These are phyloP conservation scores for Macquaria ambigua DNA, from an alignment of 2,113 vertebrate genomes.

Conservation along the genomic window DNA sequence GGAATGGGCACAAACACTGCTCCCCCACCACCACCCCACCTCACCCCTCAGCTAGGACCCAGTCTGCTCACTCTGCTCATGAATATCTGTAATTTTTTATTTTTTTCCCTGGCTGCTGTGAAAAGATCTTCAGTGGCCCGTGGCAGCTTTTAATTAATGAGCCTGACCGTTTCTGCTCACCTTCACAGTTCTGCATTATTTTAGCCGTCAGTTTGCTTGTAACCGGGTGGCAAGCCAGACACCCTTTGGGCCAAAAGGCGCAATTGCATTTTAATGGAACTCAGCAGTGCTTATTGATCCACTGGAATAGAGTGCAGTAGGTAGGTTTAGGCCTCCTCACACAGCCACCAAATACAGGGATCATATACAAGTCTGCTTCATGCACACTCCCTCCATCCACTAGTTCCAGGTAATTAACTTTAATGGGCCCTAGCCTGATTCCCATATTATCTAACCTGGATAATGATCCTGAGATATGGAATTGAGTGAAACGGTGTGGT, in stretches of 20 bases:
- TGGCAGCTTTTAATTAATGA: slow-evolving; percentile 76
- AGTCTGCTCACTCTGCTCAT: slow-evolving; percentile 46
- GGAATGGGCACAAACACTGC: slow-evolving; percentile 12
- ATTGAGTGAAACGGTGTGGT: slow-evolving; percentile 29
- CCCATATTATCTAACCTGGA: slow-evolving; percentile 25
- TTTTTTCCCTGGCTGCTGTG: slow-evolving; percentile 29
- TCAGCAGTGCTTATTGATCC: slow-evolving; percentile 70
- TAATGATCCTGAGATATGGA: slow-evolving; percentile 45
- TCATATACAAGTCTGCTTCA: slow-evolving; percentile 35
- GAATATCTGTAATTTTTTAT: slow-evolving; percentile 57
- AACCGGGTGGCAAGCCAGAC: slow-evolving; percentile 55
- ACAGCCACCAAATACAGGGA: slow-evolving; percentile 16
- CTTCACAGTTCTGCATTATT: slow-evolving; percentile 70
- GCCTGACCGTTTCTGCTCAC: slow-evolving; percentile 65
- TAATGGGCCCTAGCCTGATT: slow-evolving; percentile 31
- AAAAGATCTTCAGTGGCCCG: slow-evolving; percentile 69
- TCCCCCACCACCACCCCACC: background rate
- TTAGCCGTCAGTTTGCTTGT: slow-evolving; percentile 62
- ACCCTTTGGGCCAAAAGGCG: slow-evolving; percentile 53
- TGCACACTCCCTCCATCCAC: slow-evolving; percentile 3
- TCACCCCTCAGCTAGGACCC: background rate
- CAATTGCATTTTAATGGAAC: slow-evolving; percentile 75
- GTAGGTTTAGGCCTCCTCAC: slow-evolving; percentile 5
- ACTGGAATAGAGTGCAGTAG: slow-evolving; percentile 29
- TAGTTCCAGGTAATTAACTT: slow-evolving; percentile 55